Percentiles rank a stretch among this genome's conserved stretches.
Evolutionary conservation across 2,797 vertebrate species (phyloP).

Genomic region (Premnoplex brunnescens): DNA sequence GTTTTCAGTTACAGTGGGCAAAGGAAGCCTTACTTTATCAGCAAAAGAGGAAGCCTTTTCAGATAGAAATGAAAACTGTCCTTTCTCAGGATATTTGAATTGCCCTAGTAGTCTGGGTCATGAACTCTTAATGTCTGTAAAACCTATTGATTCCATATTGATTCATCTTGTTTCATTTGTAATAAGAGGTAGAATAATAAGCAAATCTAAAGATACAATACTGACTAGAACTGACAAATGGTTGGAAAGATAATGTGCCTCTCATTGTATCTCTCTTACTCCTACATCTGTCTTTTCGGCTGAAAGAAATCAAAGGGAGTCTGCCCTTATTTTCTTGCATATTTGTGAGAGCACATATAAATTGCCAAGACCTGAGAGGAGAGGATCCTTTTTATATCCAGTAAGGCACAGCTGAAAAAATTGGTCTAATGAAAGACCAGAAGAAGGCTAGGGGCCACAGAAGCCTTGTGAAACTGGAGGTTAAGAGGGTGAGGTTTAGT

Average conservation of each 20-base stretch:
- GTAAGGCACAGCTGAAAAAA: not conserved
- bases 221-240: not conserved
- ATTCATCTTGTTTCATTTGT: not conserved
- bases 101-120: not conserved
- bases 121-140: not conserved
- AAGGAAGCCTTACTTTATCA: not conserved
- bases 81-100: not conserved
- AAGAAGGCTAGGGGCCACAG: not conserved
- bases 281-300: conserved; percentile 1
- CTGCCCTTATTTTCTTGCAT: conserved; percentile 13
- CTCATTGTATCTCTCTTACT: not conserved
- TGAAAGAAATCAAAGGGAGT: not conserved
- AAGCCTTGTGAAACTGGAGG: not conserved
- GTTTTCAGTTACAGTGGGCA: not conserved
- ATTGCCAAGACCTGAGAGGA: not conserved
- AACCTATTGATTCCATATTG: not conserved
- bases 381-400: not conserved
- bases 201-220: not conserved
- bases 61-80: not conserved
- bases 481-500: not conserved
- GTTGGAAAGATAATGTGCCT: not conserved
- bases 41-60: not conserved
- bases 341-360: not conserved
- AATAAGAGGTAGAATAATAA: not conserved
- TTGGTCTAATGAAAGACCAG: not conserved